Percentiles rank a stretch among this genome's conserved stretches.
Evolutionary conservation across 1,140 invertebrate genomes (phyloP).

Genomic region (Neotoxoptera formosana): DNA sequence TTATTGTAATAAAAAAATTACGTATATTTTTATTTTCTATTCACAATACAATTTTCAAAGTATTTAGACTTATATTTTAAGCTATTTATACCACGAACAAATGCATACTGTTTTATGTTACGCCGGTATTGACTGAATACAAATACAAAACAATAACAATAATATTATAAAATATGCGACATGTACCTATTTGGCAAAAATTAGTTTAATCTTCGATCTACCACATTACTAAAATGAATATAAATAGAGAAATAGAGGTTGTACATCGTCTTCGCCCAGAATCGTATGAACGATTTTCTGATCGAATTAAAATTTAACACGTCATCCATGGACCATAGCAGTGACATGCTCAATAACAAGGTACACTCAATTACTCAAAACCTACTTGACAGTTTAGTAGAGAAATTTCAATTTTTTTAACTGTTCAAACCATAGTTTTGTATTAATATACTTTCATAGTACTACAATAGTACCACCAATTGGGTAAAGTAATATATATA

Average conservation of each 20-base stretch:
- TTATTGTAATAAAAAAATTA: neutral
- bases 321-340: neutral
- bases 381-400: neutral
- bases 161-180: too few relatives aligned
- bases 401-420: neutral
- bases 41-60: neutral
- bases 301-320: neutral
- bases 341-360: neutral
- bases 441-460: neutral
- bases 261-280: neutral
- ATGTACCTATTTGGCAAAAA: neutral
- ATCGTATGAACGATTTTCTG: neutral
- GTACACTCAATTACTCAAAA: neutral
- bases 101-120: neutral
- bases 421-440: too few relatives aligned
- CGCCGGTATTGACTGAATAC: neutral
- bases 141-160: neutral
- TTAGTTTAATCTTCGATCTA: neutral
- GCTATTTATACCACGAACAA: neutral
- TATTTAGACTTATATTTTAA: neutral
- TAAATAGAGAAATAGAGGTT: neutral
- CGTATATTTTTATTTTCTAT: neutral
- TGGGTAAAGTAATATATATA: neutral
- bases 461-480: neutral
- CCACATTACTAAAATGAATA: neutral